These are phyloP conservation scores for Caenorhabditis doughertyi DNA, from an alignment of 2,888 invertebrate species.

Conservation along the genomic window DNA sequence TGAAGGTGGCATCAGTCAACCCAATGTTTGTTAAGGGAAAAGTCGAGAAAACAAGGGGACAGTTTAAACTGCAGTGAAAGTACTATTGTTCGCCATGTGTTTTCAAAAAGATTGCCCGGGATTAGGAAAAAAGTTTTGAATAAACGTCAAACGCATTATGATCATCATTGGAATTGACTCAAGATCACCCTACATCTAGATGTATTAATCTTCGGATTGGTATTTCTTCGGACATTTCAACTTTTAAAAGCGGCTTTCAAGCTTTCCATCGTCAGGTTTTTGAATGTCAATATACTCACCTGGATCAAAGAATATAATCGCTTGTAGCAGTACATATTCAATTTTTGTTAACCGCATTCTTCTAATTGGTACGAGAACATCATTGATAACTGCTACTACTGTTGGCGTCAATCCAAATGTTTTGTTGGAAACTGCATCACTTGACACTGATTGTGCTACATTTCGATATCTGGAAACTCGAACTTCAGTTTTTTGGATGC, in stretches of 20 bases:
- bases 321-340: conserved; percentile 81
- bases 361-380: conserved; percentile 81
- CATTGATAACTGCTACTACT: conserved; percentile 82
- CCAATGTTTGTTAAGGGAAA: no score
- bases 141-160: no score
- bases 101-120: no score
- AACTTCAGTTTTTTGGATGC: neutral
- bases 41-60: neutral
- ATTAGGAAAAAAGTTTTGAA: no score
- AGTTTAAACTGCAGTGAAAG: no score
- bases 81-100: no score
- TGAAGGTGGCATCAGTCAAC: neutral
- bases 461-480: conserved; percentile 77
- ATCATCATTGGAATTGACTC: no score
- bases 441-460: conserved; percentile 65
- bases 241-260: neutral
- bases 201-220: no score
- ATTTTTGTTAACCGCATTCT: conserved; percentile 80
- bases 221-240: no score
- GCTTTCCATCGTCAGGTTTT: neutral
- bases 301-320: conserved; percentile 81
- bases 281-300: conserved; percentile 65
- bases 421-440: conserved; percentile 60
- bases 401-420: conserved; percentile 80
- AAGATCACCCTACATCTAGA: no score